Evolutionary conservation across 2,888 invertebrate species (phyloP).

Genomic region (Sphaeridia pumilis): DNA sequence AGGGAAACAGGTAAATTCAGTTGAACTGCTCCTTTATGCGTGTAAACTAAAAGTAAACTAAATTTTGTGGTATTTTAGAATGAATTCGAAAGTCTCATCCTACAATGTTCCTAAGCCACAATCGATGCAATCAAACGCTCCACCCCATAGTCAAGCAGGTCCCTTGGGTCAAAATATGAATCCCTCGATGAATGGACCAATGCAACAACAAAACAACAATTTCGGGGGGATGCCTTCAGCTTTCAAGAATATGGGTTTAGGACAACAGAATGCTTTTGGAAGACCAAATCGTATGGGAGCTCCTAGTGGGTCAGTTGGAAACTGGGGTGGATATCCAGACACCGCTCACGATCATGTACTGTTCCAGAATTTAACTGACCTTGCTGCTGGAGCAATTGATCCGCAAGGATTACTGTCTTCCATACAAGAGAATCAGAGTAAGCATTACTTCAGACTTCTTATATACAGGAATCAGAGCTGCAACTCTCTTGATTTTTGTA

Average conservation of each 20-base stretch:
- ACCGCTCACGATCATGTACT: conserved; percentile 6
- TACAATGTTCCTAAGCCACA: too few species aligned
- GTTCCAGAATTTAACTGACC: conserved; percentile 18
- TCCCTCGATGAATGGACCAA: conserved; percentile 1
- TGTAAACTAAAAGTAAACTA: too few species aligned
- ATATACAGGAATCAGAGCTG: not conserved
- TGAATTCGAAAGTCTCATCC: too few species aligned
- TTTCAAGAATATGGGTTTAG: conserved; percentile 18
- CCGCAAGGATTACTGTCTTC: conserved; percentile 18
- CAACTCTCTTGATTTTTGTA: not conserved
- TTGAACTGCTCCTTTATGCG: too few species aligned
- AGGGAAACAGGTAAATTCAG: conserved; percentile 13
- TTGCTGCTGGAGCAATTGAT: conserved; percentile 20
- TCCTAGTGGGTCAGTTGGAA: not conserved
- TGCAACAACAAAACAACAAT: conserved; percentile 12
- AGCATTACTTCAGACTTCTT: not conserved
- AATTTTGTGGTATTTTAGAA: too few species aligned
- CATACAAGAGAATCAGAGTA: conserved; percentile 28
- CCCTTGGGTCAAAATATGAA: conserved; percentile 14
- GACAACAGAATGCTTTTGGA: conserved; percentile 5
- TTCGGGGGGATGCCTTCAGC: conserved; percentile 11
- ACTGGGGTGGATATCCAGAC: conserved; percentile 4
- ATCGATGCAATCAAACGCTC: conserved; percentile 3
- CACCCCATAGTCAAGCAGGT: conserved; percentile 6
- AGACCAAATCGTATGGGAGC: conserved; percentile 3